Conservation (phyloP, 1,140 invertebrate genomes). For the Drosophila dunni region DNA sequence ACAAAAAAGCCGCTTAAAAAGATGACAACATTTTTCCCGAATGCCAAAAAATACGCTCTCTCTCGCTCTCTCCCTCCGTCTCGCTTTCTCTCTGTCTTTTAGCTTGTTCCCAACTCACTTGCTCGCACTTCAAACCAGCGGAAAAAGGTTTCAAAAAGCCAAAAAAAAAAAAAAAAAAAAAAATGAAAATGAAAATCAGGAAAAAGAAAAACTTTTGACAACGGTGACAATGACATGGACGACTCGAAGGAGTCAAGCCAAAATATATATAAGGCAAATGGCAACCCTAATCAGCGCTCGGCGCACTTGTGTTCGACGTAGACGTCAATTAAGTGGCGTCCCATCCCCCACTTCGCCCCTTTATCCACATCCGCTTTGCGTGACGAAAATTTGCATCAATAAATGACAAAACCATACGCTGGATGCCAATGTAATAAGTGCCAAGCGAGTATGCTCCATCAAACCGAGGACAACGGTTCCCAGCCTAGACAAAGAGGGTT, state of each 20-base stretch:
- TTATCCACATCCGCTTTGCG: slow-evolving; percentile 6
- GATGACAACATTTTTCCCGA: slow-evolving; percentile 66
- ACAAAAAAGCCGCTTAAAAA: slow-evolving; percentile 56
- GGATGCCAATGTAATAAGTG: slow-evolving; percentile 79
- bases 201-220: slow-evolving; percentile 62
- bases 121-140: slow-evolving; percentile 5
- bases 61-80: background rate
- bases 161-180: slow-evolving; percentile 25
- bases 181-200: slow-evolving; percentile 35
- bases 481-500: background rate
- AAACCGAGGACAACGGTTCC: slow-evolving; percentile 35
- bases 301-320: slow-evolving; percentile 79
- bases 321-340: slow-evolving; percentile 75
- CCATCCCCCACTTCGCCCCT: slow-evolving; percentile 5
- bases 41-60: slow-evolving; percentile 47
- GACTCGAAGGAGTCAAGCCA: slow-evolving; percentile 28
- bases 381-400: slow-evolving; percentile 75
- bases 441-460: slow-evolving; percentile 77
- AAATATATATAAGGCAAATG: slow-evolving; percentile 36
- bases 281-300: slow-evolving; percentile 76
- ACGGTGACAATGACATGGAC: slow-evolving; percentile 71
- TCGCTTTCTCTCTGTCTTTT: too few species aligned
- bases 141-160: slow-evolving; percentile 16
- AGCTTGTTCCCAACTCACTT: background rate
- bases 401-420: slow-evolving; percentile 81